phyloP scores from a whole-genome alignment of 2,888 invertebrate species.

The Dusona sp. region DNA sequence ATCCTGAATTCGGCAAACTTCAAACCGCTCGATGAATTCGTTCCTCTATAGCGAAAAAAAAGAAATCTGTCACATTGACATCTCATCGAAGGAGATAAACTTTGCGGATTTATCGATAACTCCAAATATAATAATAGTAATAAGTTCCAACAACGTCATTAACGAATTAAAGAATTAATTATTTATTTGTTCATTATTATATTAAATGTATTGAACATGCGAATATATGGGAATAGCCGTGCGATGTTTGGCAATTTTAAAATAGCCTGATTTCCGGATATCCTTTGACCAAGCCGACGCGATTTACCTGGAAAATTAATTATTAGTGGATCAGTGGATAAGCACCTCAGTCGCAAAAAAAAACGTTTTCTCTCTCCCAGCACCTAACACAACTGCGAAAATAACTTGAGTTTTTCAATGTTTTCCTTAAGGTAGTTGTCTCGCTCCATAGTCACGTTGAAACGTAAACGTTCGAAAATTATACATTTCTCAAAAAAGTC shows the following conservation, averaged over 20 bases:
- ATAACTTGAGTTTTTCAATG: background rate
- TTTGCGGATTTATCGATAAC: background rate
- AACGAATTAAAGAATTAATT: background rate
- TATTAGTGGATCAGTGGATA: conserved; percentile 12
- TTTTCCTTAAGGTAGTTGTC: background rate
- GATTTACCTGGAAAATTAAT: conserved; percentile 57
- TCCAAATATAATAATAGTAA: background rate
- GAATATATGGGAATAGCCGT: background rate
- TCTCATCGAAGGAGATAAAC: background rate
- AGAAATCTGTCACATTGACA: background rate
- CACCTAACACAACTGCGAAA: background rate
- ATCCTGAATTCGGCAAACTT: conserved; percentile 30
- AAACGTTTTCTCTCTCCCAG: too few relatives aligned
- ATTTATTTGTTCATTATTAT: conserved; percentile 5
- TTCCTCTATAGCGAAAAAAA: background rate
- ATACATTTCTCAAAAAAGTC: too few relatives aligned
- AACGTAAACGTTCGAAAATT: too few relatives aligned
- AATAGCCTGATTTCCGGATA: conserved; percentile 63
- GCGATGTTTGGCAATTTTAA: background rate
- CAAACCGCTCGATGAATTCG: conserved; percentile 6
- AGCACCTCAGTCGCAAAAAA: background rate
- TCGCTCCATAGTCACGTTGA: background rate
- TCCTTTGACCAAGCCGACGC: conserved; percentile 64
- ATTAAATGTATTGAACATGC: background rate
- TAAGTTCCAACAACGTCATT: background rate